Evolutionary conservation across 2,113 vertebrate species (phyloP), one percentile per base, ranked within the genome.

Genomic region (Tor tambroides): DNA sequence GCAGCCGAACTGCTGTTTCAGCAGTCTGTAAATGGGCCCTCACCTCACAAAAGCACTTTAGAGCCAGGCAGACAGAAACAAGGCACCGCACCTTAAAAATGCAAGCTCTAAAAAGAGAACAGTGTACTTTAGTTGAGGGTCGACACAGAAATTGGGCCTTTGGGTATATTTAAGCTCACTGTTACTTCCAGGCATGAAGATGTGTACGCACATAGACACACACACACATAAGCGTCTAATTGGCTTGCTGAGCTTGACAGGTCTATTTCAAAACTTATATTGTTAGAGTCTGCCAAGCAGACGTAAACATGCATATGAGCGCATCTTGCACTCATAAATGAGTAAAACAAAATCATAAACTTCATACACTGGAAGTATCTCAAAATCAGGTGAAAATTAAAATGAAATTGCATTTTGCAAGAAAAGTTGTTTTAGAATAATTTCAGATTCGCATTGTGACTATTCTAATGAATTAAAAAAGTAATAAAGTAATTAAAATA

Each of bases 11-110:
- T 94, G 94, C 94, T 82, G 81, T 59, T 91, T 95, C 94, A 95
- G 94, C 94, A 93, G 89, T 89, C 83, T 88, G 85, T 88, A 94
- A 95, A 95, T 94, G 90, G 92, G 85, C 87, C 89, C 89, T 86
- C 89, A 93, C 86, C 32, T 85, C 90, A 93, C 92, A 93, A 91
- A 93, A 95, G 93, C 94, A 95, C 94, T 95, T 95, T 92, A 91
- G 92, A 92, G 90, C 30, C 81, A 21, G 46, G 67, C 79, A 86
- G 83, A 82, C 80, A 90, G 83, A 75, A 83, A 88, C 38, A 85
- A 83, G 81, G 81, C 81, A 71, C 43, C 65, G 65, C 63, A 83
- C 43, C 81, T 59, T 65, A 80, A 87, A 41, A 81, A 79, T 71
- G 65, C 76, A 80, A 28, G 43, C 78, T 80, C 86, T 87, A 86